Conservation (phyloP, 2,797 vertebrate genomes). For the Aldrovandia affinis region DNA sequence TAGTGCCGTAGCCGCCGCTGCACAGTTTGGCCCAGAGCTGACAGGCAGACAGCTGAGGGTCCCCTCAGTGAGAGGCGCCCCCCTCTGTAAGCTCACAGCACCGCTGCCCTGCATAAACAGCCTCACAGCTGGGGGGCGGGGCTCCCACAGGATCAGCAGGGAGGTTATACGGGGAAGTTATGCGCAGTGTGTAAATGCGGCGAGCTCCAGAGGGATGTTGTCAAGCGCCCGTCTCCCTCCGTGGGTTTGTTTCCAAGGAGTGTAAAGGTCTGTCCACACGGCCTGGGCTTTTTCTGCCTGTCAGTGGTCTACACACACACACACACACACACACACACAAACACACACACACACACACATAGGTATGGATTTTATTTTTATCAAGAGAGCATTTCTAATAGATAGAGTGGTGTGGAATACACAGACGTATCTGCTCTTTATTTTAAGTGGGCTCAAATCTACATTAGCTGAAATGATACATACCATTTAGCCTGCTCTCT, state of each 20-base stretch:
- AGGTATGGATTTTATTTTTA: conserved; percentile 38
- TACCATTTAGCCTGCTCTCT: conserved; percentile 32
- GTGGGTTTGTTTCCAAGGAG: conserved; percentile 55
- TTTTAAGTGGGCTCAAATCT: conserved; percentile 40
- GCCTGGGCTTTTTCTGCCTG: conserved; percentile 34
- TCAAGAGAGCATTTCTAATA: conserved; percentile 26
- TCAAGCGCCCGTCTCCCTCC: conserved; percentile 61
- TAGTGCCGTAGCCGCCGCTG: background rate
- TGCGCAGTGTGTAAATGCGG: conserved; percentile 59
- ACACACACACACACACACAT: background rate
- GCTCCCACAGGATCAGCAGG: background rate
- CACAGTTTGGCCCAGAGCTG: conserved; percentile 17
- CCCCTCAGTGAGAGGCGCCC: conserved; percentile 42
- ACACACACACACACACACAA: conserved; percentile 51
- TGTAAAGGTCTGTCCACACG: conserved; percentile 53
- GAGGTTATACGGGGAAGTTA: conserved; percentile 37
- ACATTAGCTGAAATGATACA: conserved; percentile 32
- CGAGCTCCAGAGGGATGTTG: conserved; percentile 56
- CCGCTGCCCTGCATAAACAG: conserved; percentile 61
- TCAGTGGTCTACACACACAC: conserved; percentile 27
- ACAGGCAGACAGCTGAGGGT: background rate
- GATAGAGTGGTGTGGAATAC: conserved; percentile 38
- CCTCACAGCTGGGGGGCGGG: conserved; percentile 67
- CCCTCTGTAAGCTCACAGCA: conserved; percentile 41
- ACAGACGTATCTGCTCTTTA: conserved; percentile 42